Conservation (phyloP, 35 echinoderm and acorn worm species). For the Holothuria glaberrima region DNA sequence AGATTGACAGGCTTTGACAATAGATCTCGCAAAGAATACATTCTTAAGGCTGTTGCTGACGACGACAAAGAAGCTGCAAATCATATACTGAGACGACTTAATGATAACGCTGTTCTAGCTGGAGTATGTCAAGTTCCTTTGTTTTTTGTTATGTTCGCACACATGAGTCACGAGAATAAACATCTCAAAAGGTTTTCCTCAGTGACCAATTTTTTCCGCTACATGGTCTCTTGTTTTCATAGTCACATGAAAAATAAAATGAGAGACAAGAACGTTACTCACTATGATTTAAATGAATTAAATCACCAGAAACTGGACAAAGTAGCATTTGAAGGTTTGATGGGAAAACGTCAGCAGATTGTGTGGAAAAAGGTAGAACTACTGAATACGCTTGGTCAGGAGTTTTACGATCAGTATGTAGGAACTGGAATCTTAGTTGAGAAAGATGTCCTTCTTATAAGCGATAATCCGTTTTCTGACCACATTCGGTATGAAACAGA, state of each 20-base stretch:
- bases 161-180: too few relatives aligned
- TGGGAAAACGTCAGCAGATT: neutral
- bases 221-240: too few relatives aligned
- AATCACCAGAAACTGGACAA: neutral
- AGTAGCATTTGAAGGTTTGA: too few relatives aligned
- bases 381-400: neutral
- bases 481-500: neutral
- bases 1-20: constrained; percentile 14
- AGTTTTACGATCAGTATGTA: constrained; percentile 14
- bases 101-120: too few relatives aligned
- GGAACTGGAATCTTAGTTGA: neutral
- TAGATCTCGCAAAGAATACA: neutral
- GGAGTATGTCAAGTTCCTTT: too few relatives aligned
- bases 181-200: too few relatives aligned
- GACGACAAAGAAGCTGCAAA: neutral
- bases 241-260: too few relatives aligned
- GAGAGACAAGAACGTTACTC: too few relatives aligned
- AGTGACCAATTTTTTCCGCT: too few relatives aligned
- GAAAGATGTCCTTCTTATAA: neutral
- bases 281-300: too few relatives aligned
- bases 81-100: too few relatives aligned
- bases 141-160: too few relatives aligned
- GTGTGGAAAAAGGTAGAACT: neutral
- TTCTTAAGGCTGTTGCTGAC: neutral
- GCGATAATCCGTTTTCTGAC: neutral